Base-by-base conservation (phyloP, 1,140 invertebrate genomes). In the Harlomillsia oculata region DNA sequence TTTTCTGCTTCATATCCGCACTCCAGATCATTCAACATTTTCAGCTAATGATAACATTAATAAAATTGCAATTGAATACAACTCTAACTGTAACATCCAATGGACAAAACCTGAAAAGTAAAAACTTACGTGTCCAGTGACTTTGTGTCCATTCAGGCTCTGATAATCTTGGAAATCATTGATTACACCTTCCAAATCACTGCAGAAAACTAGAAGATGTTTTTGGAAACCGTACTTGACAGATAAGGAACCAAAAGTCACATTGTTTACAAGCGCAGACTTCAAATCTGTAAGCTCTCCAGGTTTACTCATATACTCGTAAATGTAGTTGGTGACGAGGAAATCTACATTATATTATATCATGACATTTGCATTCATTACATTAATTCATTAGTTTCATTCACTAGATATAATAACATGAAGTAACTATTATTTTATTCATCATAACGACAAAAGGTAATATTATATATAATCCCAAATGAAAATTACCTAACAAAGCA, bases 261-360 rank as follows among this genome's bases (percentile, higher is more conserved):
- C 82, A 68, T 97, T 98, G 69, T 97, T 97, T 0, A 97, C 94
- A 1, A 98, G 73, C 0, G 94, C 88, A 11, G 92, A 94, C 28
- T 93, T 74, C 34, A 97, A 69, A 76, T 97, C 91, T 0, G 92
- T 97, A 8, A 97, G 71, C 29, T 89, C 79, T 1, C 92, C 93
- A 0, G 89, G 90, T 34, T 72, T 81, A 13, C 29, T 44, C 68
- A 84, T 77, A 57, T 76, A 78, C 71, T 95, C 85, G 68, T 82
- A 97, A 41, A 97, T 83, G 65, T 90, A 80, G 9, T 81, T 75
- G 0, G 94, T 95, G 6, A 97, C 86, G 0, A 97, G 72, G 71
- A 93, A 95, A 74, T 97, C 93, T 78, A 44, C 9, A 60, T n/a
- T n/a, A n/a, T n/a, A n/a, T n/a, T n/a, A n/a, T n/a, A n/a, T n/a